Evolutionary conservation across 2,888 invertebrate species (phyloP).

Genomic region (Sisyra nigra): DNA sequence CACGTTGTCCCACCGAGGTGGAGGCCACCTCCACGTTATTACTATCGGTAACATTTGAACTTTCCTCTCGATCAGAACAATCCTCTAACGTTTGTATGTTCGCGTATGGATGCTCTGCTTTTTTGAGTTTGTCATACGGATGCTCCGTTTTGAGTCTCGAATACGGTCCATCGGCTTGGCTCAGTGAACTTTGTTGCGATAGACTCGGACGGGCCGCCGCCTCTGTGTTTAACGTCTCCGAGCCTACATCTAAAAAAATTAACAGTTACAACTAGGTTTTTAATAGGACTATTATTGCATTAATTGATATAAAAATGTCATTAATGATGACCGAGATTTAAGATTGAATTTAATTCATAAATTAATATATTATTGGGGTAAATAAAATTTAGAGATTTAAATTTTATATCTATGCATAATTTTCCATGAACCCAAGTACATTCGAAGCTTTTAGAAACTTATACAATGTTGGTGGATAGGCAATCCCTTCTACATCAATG

Average conservation of each 20-base stretch:
- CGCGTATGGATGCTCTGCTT: constrained; percentile 52
- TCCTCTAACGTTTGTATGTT: constrained; percentile 41
- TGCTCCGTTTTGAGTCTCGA: constrained; percentile 47
- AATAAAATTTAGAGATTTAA: too few species aligned
- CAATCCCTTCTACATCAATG: too few species aligned
- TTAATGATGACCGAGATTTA: too few species aligned
- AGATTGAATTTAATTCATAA: too few species aligned
- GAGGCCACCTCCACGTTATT: constrained; percentile 18
- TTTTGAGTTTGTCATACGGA: constrained; percentile 40
- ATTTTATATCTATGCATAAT: too few species aligned
- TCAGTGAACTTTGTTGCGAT: constrained; percentile 41
- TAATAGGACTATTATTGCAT: too few species aligned
- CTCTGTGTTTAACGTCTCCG: constrained; percentile 56
- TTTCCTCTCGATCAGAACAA: neutral
- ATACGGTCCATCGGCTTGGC: constrained; percentile 42
- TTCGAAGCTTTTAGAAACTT: too few species aligned
- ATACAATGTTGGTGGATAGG: too few species aligned
- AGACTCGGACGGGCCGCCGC: constrained; percentile 32
- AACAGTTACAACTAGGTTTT: too few species aligned
- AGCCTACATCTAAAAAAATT: constrained; percentile 62
- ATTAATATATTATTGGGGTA: too few species aligned
- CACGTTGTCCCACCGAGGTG: constrained; percentile 17
- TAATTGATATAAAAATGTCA: too few species aligned
- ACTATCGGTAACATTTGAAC: constrained; percentile 1
- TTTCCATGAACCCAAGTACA: too few species aligned